phyloP scores from a whole-genome alignment of 2,113 vertebrate genomes.

The Potamarius usumacintae region DNA sequence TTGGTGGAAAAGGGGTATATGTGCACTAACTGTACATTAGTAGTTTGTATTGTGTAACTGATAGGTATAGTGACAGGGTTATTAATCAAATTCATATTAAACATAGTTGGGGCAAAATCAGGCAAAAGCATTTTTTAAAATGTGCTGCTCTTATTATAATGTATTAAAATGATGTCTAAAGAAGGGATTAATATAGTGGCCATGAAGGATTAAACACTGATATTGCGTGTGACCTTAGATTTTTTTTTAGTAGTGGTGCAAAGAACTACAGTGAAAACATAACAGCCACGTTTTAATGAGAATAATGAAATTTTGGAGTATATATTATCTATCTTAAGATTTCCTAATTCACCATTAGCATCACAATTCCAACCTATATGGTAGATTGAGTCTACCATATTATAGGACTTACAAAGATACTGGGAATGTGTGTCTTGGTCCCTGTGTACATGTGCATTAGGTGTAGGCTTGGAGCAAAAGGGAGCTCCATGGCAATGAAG shows the following conservation, averaged over 20 bases:
- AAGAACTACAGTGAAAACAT: not conserved
- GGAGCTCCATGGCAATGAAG: conserved; percentile 26
- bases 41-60: not conserved
- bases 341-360: not conserved
- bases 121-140: not conserved
- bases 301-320: not conserved
- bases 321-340: not conserved
- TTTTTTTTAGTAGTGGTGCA: not conserved
- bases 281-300: not conserved
- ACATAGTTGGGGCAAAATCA: not conserved
- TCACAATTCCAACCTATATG: not conserved
- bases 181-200: not conserved
- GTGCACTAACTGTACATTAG: not conserved
- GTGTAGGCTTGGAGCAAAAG: not conserved
- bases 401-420: not conserved
- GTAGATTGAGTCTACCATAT: not conserved
- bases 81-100: not conserved
- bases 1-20: no score
- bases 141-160: not conserved
- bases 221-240: not conserved
- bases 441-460: not conserved
- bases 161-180: not conserved
- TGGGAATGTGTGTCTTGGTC: not conserved
- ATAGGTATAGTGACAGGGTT: not conserved
- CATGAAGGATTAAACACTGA: not conserved